Evolutionary conservation across 2,888 invertebrate genomes (phyloP), one percentile per base, ranked within the genome.

Genomic region (Microdon myrmicae): DNA sequence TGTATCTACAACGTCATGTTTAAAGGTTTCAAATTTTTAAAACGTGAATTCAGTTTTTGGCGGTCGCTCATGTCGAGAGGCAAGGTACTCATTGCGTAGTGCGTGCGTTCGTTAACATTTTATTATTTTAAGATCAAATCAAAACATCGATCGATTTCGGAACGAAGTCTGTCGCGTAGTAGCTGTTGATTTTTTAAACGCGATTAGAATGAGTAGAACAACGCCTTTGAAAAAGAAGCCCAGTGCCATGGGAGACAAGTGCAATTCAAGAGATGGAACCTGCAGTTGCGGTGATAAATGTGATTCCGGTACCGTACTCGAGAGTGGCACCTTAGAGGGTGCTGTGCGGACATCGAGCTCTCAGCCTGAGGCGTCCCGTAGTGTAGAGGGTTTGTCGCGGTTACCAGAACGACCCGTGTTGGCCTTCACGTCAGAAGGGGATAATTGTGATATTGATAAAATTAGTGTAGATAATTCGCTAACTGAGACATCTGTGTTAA

Each of bases 291-390:
- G 19, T 32, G 8, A 19, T 22, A 61, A 61, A 17, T 49, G 55
- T 26, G 35, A 41, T 53, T 64, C 64, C 25, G 43, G 56, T 17
- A 58, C 38, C 23, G 71, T 77, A 23, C 72, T 78, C 53, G 79
- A 79, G 64, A 79, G 78, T 67, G 79, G 79, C 67, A 78, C 79
- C 53, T 71, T 79, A 54, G 68, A 77, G 66, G 79, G 78, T 67
- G 71, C 76, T 13, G 69, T 78, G 55, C 58, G 48, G 12, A 53
- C 45, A 53, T 32, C 47, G 32, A 47, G 35, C 47, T 41, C 51
- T 19, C 37, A 47, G 20, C 31, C 32, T 25, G 45, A 34, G 26
- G 29, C 31, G 16, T 31, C 49, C 19, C 35, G 35, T 20, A 45
- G 56, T 49, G 35, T 31, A 23, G 29, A 39, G 10, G 53, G 45